Conservation (phyloP, 2,113 vertebrate genomes). For the Crotalus horridus region DNA sequence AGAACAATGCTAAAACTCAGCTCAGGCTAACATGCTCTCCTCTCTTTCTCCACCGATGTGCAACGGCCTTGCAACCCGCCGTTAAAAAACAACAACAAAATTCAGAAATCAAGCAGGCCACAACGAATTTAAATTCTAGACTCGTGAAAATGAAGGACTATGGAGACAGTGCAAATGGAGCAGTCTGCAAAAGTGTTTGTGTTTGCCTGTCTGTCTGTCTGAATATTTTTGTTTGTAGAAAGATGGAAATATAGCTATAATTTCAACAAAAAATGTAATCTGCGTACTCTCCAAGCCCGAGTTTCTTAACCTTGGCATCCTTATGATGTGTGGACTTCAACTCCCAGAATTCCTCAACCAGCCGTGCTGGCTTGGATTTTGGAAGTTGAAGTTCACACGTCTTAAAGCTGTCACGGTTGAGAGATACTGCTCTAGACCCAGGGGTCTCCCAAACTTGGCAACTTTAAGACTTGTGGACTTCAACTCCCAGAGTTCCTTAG, state of each 20-base stretch:
- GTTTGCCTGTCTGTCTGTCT: not conserved
- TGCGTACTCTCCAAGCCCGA: not conserved
- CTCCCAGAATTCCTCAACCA: no score
- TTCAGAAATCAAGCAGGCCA: not conserved
- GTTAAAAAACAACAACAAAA: not conserved
- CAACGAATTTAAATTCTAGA: not conserved
- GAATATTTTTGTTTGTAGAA: not conserved
- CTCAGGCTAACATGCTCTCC: not conserved
- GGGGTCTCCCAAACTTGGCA: no score
- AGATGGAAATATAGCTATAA: not conserved
- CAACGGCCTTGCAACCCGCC: not conserved
- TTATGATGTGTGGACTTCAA: no score
- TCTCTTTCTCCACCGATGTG: not conserved
- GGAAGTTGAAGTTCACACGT: no score
- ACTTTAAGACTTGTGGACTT: no score
- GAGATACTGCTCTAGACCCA: no score
- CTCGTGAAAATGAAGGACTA: not conserved
- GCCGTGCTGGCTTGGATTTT: no score
- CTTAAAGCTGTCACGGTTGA: no score
- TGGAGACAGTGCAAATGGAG: not conserved
- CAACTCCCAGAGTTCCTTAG: no score
- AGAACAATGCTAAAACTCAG: not conserved
- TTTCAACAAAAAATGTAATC: not conserved
- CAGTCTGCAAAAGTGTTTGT: not conserved
- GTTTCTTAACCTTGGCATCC: not conserved